Percentiles rank a stretch among this genome's conserved stretches.
phyloP scores from a whole-genome alignment of 2,113 vertebrate species.

The Pholis gunnellus region DNA sequence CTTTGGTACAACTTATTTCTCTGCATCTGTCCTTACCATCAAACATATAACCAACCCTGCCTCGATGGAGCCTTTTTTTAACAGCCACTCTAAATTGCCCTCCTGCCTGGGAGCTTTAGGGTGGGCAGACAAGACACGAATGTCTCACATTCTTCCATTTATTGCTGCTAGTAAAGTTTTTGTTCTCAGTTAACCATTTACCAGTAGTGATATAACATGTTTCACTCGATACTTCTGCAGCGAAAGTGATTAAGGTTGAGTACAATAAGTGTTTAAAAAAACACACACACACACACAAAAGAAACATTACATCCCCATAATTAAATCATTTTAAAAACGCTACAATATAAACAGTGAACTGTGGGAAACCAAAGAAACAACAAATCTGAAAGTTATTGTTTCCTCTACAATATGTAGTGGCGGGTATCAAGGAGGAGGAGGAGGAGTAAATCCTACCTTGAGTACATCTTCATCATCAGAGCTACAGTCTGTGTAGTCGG shows the following conservation, averaged over 20 bases:
- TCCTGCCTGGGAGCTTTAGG: not conserved
- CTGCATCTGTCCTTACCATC: slow-evolving; percentile 7
- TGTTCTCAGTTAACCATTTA: slow-evolving; percentile 3
- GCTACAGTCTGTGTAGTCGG: slow-evolving; percentile 90
- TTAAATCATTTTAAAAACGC: not conserved
- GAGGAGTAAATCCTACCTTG: slow-evolving; percentile 83
- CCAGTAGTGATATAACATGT: not conserved
- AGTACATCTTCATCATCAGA: slow-evolving; percentile 90
- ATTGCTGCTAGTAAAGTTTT: slow-evolving; percentile 1
- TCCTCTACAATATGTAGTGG: not conserved
- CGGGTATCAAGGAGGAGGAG: not conserved
- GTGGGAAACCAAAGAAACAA: not conserved
- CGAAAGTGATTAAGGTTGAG: not conserved
- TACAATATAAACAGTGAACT: not conserved
- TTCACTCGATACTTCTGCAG: not conserved
- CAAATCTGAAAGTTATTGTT: not conserved
- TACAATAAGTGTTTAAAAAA: not conserved
- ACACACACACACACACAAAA: not conserved
- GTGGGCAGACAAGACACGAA: slow-evolving; percentile 25
- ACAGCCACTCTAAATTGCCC: slow-evolving; percentile 19
- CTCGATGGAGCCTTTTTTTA: not conserved
- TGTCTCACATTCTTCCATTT: not conserved
- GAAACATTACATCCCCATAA: not conserved
- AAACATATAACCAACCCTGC: slow-evolving; percentile 36
- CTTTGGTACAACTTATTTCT: slow-evolving; percentile 56